Conservation (phyloP, 2,888 invertebrate species). For the Sabatieria punctata region DNA sequence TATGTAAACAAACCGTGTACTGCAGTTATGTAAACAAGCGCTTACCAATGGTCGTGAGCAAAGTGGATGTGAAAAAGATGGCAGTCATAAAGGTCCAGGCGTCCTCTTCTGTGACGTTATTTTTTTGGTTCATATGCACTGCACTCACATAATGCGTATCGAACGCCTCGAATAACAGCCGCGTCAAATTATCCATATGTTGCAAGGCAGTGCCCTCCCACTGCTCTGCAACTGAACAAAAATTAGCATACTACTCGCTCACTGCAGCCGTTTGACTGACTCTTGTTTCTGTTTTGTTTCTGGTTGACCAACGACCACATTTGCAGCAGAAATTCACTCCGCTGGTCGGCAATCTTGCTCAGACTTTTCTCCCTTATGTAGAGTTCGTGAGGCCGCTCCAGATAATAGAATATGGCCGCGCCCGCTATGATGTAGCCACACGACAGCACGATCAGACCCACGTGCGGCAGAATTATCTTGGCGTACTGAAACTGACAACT, state of each 20-base stretch:
- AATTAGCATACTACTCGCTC: no score
- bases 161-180: slow-evolving; percentile 28
- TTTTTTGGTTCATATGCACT: slow-evolving; percentile 14
- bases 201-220: slow-evolving; percentile 15
- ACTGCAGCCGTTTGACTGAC: no score
- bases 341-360: background rate
- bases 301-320: background rate
- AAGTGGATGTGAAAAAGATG: slow-evolving; percentile 28
- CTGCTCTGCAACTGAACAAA: no score
- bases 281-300: background rate
- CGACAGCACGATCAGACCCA: slow-evolving; percentile 27
- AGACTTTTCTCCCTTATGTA: slow-evolving; percentile 3
- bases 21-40: no score
- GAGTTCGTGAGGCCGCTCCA: slow-evolving; percentile 28
- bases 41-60: slow-evolving; percentile 27
- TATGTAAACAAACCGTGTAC: no score
- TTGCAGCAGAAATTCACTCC: background rate
- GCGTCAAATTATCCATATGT: slow-evolving; percentile 26
- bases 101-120: slow-evolving; percentile 10
- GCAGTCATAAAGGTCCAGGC: slow-evolving; percentile 28
- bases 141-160: slow-evolving; percentile 28
- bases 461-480: slow-evolving; percentile 28
- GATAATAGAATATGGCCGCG: slow-evolving; percentile 25
- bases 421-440: slow-evolving; percentile 25
- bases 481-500: slow-evolving; percentile 23